phyloP scores from a whole-genome alignment of 2,888 invertebrate species.

The Trissonchulus latispiculum region DNA sequence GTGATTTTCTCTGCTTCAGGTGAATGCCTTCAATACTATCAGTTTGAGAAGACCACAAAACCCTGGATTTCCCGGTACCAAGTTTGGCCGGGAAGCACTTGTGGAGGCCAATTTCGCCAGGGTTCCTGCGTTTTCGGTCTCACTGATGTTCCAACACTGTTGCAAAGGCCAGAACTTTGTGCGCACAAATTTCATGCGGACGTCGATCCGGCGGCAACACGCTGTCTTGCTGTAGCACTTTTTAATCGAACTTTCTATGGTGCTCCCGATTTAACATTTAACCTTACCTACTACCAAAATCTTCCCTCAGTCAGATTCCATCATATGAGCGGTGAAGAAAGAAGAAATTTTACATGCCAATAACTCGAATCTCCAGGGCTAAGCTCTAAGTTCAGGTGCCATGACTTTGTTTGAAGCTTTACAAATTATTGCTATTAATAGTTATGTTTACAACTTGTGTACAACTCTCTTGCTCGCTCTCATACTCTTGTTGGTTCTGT shows the following conservation, averaged over 20 bases:
- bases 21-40: neutral
- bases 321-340: too few relatives aligned
- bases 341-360: too few relatives aligned
- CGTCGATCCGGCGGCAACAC: neutral
- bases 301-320: too few relatives aligned
- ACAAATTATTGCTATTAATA: too few relatives aligned
- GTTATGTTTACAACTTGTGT: too few relatives aligned
- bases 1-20: too few relatives aligned
- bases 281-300: neutral
- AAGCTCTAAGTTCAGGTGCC: too few relatives aligned
- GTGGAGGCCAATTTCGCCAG: neutral
- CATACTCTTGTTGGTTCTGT: too few relatives aligned
- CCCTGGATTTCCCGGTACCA: neutral
- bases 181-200: neutral
- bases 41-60: neutral
- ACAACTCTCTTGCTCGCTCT: too few relatives aligned
- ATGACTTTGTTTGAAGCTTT: too few relatives aligned
- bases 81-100: neutral
- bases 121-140: constrained; percentile 2
- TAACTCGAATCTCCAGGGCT: too few relatives aligned
- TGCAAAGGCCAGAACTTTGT: neutral
- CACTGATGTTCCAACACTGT: neutral
- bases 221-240: neutral
- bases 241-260: neutral
- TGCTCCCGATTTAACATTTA: too few relatives aligned